Conservation (phyloP, 2,113 vertebrate genomes). For the Cromileptes altivelis region DNA sequence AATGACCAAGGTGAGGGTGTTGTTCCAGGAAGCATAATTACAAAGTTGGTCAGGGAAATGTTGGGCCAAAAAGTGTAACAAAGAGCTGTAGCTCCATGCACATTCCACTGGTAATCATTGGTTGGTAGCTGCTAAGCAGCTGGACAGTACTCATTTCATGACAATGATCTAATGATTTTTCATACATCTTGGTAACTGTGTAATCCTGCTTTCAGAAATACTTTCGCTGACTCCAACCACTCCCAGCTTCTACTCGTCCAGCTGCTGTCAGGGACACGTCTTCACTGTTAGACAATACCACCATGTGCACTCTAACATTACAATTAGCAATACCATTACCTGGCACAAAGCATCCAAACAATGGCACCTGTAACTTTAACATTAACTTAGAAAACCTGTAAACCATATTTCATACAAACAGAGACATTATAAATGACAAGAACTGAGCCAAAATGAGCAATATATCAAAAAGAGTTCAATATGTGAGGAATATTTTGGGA, state of each 20-base stretch:
- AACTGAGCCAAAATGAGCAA: slow-evolving; percentile 2
- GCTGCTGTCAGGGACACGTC: slow-evolving; percentile 21
- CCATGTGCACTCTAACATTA: slow-evolving; percentile 36
- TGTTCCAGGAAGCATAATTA: slow-evolving; percentile 35
- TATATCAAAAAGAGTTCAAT: not conserved
- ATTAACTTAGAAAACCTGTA: not conserved
- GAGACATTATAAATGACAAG: not conserved
- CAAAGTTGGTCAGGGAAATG: slow-evolving; percentile 23
- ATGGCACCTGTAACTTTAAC: slow-evolving; percentile 17
- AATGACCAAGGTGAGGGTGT: not conserved
- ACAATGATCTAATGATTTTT: not conserved
- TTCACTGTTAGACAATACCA: not conserved
- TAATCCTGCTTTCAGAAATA: slow-evolving; percentile 48
- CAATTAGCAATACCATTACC: slow-evolving; percentile 38
- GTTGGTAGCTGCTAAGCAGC: not conserved
- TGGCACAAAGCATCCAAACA: slow-evolving; percentile 21
- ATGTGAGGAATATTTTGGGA: not conserved
- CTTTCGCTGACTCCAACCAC: not conserved
- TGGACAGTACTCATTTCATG: not conserved
- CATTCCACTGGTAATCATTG: not conserved
- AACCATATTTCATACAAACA: not conserved
- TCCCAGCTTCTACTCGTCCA: slow-evolving; percentile 42
- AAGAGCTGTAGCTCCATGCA: not conserved
- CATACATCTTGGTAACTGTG: not conserved
- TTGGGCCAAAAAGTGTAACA: not conserved